Evolutionary conservation across 1,140 invertebrate genomes (phyloP), one percentile per base, ranked within the genome.

Genomic region (Dinothrombium tinctorium): DNA sequence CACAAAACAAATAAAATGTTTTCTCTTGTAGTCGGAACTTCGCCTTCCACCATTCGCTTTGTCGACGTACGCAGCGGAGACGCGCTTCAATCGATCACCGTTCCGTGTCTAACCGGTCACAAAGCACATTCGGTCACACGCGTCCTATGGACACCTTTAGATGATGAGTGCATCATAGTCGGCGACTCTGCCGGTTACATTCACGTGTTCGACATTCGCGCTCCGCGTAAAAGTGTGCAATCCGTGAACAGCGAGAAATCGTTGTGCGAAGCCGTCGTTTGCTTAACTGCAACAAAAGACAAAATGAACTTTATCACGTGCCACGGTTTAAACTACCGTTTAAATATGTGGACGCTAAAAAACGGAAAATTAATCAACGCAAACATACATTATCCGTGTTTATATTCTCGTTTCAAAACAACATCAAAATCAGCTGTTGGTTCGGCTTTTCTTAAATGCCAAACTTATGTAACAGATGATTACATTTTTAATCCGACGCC

Each of bases 141-240:
- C 9, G 22, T 41, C 14, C 25, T n/a, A 8, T 41, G 40, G 40
- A 23, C 40, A 33, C 40, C 40, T 14, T 8, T 41, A 6, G 40
- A 41, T 33, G 20, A 32, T 12, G 40, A 41, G 24, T 41, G 40
- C 25, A 14, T 41, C 12, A 23, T 41, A 33, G 40, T 24, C 5
- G 40, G 40, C 12, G 40, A 41, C 25, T 41, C 40, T 12, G 33
- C 40, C 1, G 40, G 40, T 4, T 41, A 17, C 15, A 33, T 41
- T 5, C 40, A 41, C 15, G 17, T 41, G 14, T 41, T 33, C 25
- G 40, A 41, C 23, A 41, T 41, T 17, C 29, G 40, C 19, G 22
- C 19, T 3, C 32, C 40, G 4, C 2, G 24, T 6, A 21, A 33
- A 24, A 19, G 19, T 35, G 7, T 41, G 23, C 29, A 24, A 33